Conservation (phyloP, 2,888 invertebrate species). For the Philereme vetulata region DNA sequence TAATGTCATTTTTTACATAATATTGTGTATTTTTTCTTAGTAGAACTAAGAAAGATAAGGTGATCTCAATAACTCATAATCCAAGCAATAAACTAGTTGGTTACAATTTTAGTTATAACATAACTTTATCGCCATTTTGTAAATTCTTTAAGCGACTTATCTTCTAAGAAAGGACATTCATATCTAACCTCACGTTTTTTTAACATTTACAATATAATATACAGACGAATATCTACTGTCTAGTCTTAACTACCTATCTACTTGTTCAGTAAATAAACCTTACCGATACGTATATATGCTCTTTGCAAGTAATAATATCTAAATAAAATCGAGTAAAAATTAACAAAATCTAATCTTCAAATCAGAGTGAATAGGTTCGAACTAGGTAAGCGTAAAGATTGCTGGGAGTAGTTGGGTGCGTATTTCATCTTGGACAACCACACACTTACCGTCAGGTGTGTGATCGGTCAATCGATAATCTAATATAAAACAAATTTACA, state of each 20-base stretch:
- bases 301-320: constrained; percentile 2
- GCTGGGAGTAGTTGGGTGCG: no score
- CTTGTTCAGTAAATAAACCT: constrained; percentile 52
- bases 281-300: constrained; percentile 32
- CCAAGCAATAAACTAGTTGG: constrained; percentile 19
- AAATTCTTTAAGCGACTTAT: constrained; percentile 16
- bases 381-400: no score
- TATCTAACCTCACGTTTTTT: constrained; percentile 22
- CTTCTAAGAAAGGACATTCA: constrained; percentile 19
- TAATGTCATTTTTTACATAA: no score
- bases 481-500: no score
- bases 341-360: no score
- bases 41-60: neutral
- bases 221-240: constrained; percentile 49
- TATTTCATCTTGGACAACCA: no score
- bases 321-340: neutral
- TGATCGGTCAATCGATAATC: no score
- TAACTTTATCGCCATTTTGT: constrained; percentile 36
- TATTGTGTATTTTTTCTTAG: no score
- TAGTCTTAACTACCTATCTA: constrained; percentile 52
- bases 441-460: no score
- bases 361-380: no score
- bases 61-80: constrained; percentile 27
- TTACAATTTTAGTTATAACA: constrained; percentile 19
- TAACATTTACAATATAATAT: constrained; percentile 63